phyloP scores from a whole-genome alignment of 2,113 vertebrate genomes.

The Gymnarchus niloticus region DNA sequence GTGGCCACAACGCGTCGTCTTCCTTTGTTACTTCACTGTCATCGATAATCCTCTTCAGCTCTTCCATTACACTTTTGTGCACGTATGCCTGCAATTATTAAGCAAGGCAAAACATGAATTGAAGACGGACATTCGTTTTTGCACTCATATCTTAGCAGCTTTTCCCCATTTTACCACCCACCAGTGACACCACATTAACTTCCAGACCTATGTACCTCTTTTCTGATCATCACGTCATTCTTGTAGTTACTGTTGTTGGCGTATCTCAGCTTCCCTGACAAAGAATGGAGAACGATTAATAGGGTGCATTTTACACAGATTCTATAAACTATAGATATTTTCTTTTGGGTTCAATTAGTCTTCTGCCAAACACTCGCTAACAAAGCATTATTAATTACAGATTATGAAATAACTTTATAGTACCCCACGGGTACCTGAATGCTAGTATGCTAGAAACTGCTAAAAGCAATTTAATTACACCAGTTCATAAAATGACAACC shows the following conservation, averaged over 20 bases:
- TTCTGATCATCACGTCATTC: conserved; percentile 98
- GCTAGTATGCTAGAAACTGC: too few species aligned
- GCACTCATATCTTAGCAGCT: background rate
- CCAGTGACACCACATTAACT: background rate
- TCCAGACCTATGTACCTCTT: conserved; percentile 69
- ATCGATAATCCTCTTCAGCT: conserved; percentile 94
- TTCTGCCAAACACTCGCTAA: background rate
- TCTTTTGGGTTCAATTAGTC: background rate
- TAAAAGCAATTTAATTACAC: too few species aligned
- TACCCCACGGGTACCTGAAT: too few species aligned
- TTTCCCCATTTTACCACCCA: background rate
- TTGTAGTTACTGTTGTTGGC: conserved; percentile 99
- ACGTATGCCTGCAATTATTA: conserved; percentile 77
- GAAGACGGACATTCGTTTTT: background rate
- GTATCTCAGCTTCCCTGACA: conserved; percentile 86
- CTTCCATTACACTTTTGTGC: conserved; percentile 98
- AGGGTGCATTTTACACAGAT: too few species aligned
- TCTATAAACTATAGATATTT: too few species aligned
- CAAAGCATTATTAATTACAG: background rate
- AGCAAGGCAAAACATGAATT: background rate
- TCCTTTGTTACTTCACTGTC: conserved; percentile 99
- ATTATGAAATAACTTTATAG: background rate
- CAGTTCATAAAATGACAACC: background rate
- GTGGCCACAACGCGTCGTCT: conserved; percentile 93
- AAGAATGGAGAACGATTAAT: background rate